Base-by-base conservation (phyloP, 2,888 invertebrate species). In the Himalopsyche kuldschensis region DNA sequence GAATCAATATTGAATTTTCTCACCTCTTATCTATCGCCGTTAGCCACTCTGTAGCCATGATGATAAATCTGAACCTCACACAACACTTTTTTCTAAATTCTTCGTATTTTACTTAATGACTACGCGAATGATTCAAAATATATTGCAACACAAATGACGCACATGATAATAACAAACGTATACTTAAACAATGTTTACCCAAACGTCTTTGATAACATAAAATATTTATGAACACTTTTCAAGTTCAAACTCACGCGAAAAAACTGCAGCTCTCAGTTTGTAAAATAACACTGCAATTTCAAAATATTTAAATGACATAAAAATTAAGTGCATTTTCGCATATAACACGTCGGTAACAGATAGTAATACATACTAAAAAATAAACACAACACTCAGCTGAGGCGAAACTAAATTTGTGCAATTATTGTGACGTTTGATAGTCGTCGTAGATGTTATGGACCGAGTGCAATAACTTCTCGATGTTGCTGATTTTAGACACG, bases 11-110 rank as follows among this genome's bases (percentile, higher is more conserved):
- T 69, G 11, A 69, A 69, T 69, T 69, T 69, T 15, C 88, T 88
- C 87, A 92, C 92, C 92, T 90, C 88, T 92, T 92, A 89, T 92
- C 92, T 89, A 92, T 92, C 78, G 92, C 92, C 84, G 91, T 91
- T 88, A 92, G 91, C 92, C 92, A 92, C 90, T 92, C 92, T 89
- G 92, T 92, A 84, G 91, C 91, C 91, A 91, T 91, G 87, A 55
- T 84, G 75, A 78, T 75, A 63, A 69, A 69, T 69, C 27, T 27
- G 69, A 69, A 69, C 69, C 27, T 69, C 15, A 11, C 69, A 69
- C 69, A 69, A 69, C 69, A 69, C 69, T 69, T 69, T 30, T 69
- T 69, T 69, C 3, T 3, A 0, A 11, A 69, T 63, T 20, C 20
- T 63, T 24, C n/a, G 24, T 24, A 69, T 27, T 3, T 20, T 6